These are phyloP conservation scores for Bellardia bayeri DNA, from an alignment of 2,888 invertebrate genomes.

Conservation along the genomic window DNA sequence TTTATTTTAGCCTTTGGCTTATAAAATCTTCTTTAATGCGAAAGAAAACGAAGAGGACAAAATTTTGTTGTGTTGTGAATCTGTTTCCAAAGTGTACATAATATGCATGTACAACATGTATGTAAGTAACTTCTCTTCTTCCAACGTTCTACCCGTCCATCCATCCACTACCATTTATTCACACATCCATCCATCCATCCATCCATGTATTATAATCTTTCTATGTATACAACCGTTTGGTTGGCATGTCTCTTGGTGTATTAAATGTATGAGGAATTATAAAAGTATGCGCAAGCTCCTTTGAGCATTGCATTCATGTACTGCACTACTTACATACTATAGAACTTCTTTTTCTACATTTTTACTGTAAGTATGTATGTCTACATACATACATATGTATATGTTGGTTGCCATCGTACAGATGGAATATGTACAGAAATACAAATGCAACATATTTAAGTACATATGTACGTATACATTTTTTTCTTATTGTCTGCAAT, in stretches of 20 bases:
- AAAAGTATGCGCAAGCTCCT: conserved; percentile 50
- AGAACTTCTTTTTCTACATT: background rate
- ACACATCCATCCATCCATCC: conserved; percentile 54
- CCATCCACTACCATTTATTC: conserved; percentile 45
- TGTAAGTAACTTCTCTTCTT: conserved; percentile 13
- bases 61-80: conserved; percentile 50
- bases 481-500: conserved; percentile 17
- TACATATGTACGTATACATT: background rate
- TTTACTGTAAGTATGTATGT: background rate
- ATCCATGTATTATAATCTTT: conserved; percentile 50
- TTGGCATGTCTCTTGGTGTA: conserved; percentile 46
- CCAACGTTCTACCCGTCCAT: conserved; percentile 7
- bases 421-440: conserved; percentile 17
- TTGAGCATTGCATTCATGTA: conserved; percentile 9
- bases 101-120: background rate
- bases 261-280: conserved; percentile 38
- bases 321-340: background rate
- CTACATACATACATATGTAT: too few species aligned
- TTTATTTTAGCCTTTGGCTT: conserved; percentile 80
- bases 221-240: conserved; percentile 48
- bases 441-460: background rate
- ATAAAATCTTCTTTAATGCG: conserved; percentile 59
- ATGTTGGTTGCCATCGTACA: background rate
- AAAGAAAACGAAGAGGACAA: conserved; percentile 58
- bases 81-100: conserved; percentile 4